Conservation (phyloP, 2,797 vertebrate species). For the Chiloscyllium punctatum region DNA sequence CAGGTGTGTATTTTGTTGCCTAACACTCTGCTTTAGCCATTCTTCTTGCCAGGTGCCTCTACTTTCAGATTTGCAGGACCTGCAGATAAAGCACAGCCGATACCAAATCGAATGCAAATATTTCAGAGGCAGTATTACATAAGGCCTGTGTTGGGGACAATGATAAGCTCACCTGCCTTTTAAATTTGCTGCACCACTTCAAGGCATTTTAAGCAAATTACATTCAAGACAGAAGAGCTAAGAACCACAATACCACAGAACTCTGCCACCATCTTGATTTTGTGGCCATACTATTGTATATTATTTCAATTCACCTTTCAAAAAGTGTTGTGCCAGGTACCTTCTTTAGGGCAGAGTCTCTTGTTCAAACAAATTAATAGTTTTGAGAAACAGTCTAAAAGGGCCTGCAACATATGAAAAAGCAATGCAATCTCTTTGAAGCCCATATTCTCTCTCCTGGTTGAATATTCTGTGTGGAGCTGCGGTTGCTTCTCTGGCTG, state of each 20-base stretch:
- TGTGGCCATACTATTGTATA: background rate
- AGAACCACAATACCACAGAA: constrained; percentile 11
- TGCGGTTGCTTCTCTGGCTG: background rate
- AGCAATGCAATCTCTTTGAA: background rate
- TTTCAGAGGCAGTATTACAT: background rate
- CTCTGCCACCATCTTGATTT: background rate
- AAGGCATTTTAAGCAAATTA: background rate
- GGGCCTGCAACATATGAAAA: background rate
- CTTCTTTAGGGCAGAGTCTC: constrained; percentile 20
- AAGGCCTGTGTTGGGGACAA: background rate
- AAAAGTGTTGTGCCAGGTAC: background rate
- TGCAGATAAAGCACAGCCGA: background rate
- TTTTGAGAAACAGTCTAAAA: background rate
- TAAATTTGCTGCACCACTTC: background rate
- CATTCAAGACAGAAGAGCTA: background rate
- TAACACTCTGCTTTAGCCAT: constrained; percentile 45
- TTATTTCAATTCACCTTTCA: background rate
- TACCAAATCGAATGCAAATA: background rate
- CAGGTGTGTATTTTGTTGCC: constrained; percentile 84
- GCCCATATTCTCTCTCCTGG: constrained; percentile 6
- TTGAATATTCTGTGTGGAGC: constrained; percentile 23
- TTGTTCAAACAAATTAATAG: constrained; percentile 4
- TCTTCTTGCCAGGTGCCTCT: constrained; percentile 45
- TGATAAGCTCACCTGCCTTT: background rate
- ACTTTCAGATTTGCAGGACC: constrained; percentile 48